Conservation (phyloP, 2,888 invertebrate species). For the Aquatica leii region DNA sequence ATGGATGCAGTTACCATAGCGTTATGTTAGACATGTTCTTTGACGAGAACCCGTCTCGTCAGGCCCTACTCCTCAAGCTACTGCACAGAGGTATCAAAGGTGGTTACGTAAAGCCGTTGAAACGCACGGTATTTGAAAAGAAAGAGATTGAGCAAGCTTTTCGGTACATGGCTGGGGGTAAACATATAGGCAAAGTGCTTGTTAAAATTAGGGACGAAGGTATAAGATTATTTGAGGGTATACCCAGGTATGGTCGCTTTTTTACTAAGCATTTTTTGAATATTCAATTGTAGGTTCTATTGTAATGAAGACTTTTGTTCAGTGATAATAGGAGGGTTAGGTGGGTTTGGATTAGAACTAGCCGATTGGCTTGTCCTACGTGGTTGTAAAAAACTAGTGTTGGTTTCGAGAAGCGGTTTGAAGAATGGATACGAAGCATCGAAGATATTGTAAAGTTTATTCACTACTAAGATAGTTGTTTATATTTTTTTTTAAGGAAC, state of each 20-base stretch:
- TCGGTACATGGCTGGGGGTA: conserved; percentile 70
- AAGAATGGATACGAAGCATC: conserved; percentile 83
- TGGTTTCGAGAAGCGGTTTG: conserved; percentile 83
- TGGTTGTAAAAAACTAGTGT: conserved; percentile 79
- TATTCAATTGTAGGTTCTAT: conserved; percentile 58
- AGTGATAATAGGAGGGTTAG: conserved; percentile 81
- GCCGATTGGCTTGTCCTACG: conserved; percentile 86
- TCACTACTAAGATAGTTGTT: no score
- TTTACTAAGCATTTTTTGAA: background rate
- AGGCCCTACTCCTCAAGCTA: conserved; percentile 62
- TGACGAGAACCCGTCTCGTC: conserved; percentile 60
- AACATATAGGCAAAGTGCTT: conserved; percentile 81
- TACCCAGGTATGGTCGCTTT: conserved; percentile 25
- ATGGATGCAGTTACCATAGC: conserved; percentile 79
- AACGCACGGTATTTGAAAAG: conserved; percentile 68
- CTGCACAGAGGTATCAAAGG: conserved; percentile 63
- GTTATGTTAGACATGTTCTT: conserved; percentile 77
- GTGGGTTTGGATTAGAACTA: conserved; percentile 91
- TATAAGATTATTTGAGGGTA: conserved; percentile 31
- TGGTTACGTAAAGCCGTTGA: conserved; percentile 76
- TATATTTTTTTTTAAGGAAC: no score
- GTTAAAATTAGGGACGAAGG: conserved; percentile 57
- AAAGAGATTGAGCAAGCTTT: conserved; percentile 78
- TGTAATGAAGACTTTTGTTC: conserved; percentile 66
- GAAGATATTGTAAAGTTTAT: conserved; percentile 69